Conservation (phyloP, 2,113 vertebrate species). For the Pyxicephalus adspersus region DNA sequence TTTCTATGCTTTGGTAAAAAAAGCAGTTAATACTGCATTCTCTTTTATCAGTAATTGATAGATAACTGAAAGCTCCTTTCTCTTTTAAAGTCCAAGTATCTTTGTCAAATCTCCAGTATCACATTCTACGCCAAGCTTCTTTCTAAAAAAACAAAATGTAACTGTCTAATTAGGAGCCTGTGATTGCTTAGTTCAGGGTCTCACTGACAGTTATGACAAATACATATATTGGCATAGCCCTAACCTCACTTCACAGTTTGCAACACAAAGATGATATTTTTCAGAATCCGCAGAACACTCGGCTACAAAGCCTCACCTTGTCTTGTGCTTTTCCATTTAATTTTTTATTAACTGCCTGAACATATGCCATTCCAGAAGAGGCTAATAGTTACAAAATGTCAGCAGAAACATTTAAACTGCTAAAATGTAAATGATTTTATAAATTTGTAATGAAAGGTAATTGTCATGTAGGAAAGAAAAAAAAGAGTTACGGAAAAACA, state of each 20-base stretch:
- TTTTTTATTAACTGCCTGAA: slow-evolving; percentile 91
- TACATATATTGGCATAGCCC: slow-evolving; percentile 74
- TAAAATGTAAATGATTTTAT: slow-evolving; percentile 93
- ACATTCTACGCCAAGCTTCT: slow-evolving; percentile 69
- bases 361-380: slow-evolving; percentile 88
- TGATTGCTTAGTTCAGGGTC: slow-evolving; percentile 78
- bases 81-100: slow-evolving; percentile 62
- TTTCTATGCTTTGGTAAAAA: neutral
- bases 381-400: slow-evolving; percentile 96
- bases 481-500: slow-evolving; percentile 76
- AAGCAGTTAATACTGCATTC: neutral
- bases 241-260: slow-evolving; percentile 80
- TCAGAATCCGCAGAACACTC: slow-evolving; percentile 74
- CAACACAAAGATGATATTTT: slow-evolving; percentile 81
- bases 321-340: slow-evolving; percentile 82
- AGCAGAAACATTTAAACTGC: slow-evolving; percentile 89
- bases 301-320: slow-evolving; percentile 75
- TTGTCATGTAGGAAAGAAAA: slow-evolving; percentile 75
- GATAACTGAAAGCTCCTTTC: slow-evolving; percentile 61
- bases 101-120: slow-evolving; percentile 67
- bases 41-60: slow-evolving; percentile 46
- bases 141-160: slow-evolving; percentile 74
- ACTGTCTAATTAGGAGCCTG: slow-evolving; percentile 80
- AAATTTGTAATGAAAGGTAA: slow-evolving; percentile 97
- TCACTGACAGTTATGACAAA: slow-evolving; percentile 84